Base-by-base conservation (phyloP, 2,113 vertebrate genomes). In the Podiceps cristatus region DNA sequence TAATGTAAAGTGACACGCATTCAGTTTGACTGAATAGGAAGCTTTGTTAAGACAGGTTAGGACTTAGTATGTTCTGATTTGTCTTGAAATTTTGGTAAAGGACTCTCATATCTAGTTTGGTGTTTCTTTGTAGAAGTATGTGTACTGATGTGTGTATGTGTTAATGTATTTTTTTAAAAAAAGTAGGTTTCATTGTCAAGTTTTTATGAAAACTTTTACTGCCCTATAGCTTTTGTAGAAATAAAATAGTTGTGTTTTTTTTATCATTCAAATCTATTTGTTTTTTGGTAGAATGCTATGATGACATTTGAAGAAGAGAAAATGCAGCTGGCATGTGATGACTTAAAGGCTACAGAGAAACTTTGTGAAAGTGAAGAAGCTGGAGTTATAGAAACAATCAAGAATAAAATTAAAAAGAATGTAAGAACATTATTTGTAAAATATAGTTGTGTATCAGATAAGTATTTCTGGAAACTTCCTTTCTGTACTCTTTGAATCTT, bases 271-370 rank as follows among this genome's bases (percentile, higher is more conserved):
- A 23, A 71, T 40, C 11, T 84, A 27, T 45, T 94, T 96, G 45
- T 9, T 29, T 96, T 93, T 96, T 91, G 79, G 29, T 97, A 99
- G 99, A 99, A 99, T 83, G 99, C 99, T 92, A 99, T 99, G 99
- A 99, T 99, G 99, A 99, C 99, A 3, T 99, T 99, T 97, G 99
- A 99, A 97, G 99, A 99, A 96, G 99, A 99, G 97, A 99, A 99
- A 96, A 99, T 99, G 99, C 99, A 99, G 79, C 96, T 98, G 95
- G 99, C 99, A 3, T 99, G 99, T 71, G 99, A 99, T 53, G 99
- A 99, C 95, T 98, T 99, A 96, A 99, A 98, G 96, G 99, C 99
- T 35, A 99, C 99, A 1, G 99, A 99, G 96, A 99, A 99, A 74
- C 98, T 99, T 75, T 99, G 99, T 94, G 99, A 99, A 97, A 99